Base-by-base conservation (phyloP, 1,140 invertebrate species). In the Carposina sasakii region DNA sequence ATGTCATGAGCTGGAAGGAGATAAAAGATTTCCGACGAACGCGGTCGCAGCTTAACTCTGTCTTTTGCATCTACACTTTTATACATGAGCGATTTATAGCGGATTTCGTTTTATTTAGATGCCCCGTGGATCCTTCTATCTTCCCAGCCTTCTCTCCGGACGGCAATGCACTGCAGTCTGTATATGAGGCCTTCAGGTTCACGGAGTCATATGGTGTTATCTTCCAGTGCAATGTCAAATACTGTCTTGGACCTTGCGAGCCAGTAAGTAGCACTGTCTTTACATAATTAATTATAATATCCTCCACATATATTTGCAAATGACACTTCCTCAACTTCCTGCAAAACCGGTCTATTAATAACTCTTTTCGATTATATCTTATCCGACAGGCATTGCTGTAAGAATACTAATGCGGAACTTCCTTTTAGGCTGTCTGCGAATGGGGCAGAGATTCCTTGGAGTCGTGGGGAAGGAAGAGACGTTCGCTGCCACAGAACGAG, bases 181-280 rank as follows among this genome's bases (percentile, higher is more conserved):
- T 94, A 36, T 98, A 97, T 69, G 96, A 98, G 85, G 96, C 96
- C 1, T 98, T 98, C 87, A 89, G 96, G 63, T 97, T 98, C 71
- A 98, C 96, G 0, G 96, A 98, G 74, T 97, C 95, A 16, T 98
- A 97, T 58, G 96, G 96, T 13, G 96, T 98, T 33, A 98, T 98
- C 72, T 98, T 98, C 90, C 96, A 98, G 73, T 98, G 96, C 79
- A 98, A 98, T 73, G 96, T 98, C 51, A 97, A 97, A 75, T 98
- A 98, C 81, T 98, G 96, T 81, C 87, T 98, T 37, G 96, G 96
- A 76, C 95, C 94, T 48, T 98, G 96, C 70, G 94, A 97, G 82
- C 94, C 96, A 64, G 94, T 96, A 88, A 90, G 89, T 86, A 34
- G n/a, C n/a, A n/a, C n/a, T n/a, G n/a, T n/a, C n/a, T n/a, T n/a